Evolutionary conservation across 1,140 invertebrate genomes (phyloP).

Genomic region (Drosophila subobscura): DNA sequence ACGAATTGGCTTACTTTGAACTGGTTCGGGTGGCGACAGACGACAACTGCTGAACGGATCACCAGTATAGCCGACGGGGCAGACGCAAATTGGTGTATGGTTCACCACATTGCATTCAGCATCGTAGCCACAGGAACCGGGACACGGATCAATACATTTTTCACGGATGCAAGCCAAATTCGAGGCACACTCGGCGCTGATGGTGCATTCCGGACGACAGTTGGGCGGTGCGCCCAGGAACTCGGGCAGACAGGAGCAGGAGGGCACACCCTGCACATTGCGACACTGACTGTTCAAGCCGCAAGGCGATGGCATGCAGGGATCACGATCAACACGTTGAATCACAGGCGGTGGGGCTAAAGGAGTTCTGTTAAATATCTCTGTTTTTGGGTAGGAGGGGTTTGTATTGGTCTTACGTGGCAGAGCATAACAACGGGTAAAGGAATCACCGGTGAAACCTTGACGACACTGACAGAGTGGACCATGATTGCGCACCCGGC

Average conservation of each 20-base stretch:
- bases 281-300: slow-evolving; percentile 91
- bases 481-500: slow-evolving; percentile 88
- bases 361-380: not conserved
- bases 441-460: slow-evolving; percentile 88
- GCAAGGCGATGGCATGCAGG: slow-evolving; percentile 89
- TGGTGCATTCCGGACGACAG: slow-evolving; percentile 93
- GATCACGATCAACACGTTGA: slow-evolving; percentile 85
- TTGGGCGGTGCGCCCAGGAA: slow-evolving; percentile 90
- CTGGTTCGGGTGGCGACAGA: slow-evolving; percentile 78
- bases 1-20: slow-evolving; percentile 85
- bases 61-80: slow-evolving; percentile 90
- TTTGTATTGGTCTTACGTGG: slow-evolving; percentile 85
- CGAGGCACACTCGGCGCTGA: slow-evolving; percentile 91
- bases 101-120: slow-evolving; percentile 94
- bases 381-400: not conserved
- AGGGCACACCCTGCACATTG: slow-evolving; percentile 88
- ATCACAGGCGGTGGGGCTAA: slow-evolving; percentile 67
- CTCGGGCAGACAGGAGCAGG: slow-evolving; percentile 90
- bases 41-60: slow-evolving; percentile 92
- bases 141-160: slow-evolving; percentile 93
- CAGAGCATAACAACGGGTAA: slow-evolving; percentile 86
- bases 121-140: slow-evolving; percentile 91
- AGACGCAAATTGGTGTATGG: slow-evolving; percentile 92
- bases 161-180: slow-evolving; percentile 92
- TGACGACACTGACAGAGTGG: slow-evolving; percentile 88